Percentiles rank a stretch among this genome's conserved stretches.
Evolutionary conservation across 2,113 vertebrate genomes (phyloP).

Genomic region (Chaetura pelagica): DNA sequence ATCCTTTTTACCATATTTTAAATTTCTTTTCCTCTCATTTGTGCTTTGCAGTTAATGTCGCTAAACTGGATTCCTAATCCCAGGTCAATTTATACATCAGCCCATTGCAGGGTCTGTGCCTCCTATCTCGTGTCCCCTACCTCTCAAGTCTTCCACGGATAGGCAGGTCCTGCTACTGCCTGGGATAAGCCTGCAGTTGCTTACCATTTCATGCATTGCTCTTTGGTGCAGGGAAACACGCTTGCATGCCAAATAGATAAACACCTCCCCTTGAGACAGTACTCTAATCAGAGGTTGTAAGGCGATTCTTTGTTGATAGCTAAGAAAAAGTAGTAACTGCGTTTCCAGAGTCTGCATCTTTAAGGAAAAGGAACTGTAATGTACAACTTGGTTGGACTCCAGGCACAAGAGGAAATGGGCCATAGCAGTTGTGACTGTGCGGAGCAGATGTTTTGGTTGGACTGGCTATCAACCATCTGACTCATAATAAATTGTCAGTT

Average conservation of each 20-base stretch:
- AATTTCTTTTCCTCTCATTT: neutral
- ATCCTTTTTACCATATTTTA: neutral
- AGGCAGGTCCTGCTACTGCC: neutral
- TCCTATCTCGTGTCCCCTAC: accelerated
- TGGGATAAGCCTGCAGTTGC: neutral
- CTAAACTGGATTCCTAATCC: neutral
- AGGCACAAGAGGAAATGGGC: slow-evolving; percentile 80
- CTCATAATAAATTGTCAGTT: slow-evolving; percentile 84
- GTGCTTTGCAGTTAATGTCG: neutral
- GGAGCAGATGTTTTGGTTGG: slow-evolving; percentile 86
- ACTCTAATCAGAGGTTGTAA: neutral
- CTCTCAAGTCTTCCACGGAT: neutral
- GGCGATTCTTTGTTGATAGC: neutral
- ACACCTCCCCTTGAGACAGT: neutral
- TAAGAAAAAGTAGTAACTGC: neutral
- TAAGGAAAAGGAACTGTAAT: slow-evolving; percentile 67
- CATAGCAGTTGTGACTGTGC: slow-evolving; percentile 79
- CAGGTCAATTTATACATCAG: accelerated
- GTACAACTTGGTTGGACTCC: slow-evolving; percentile 78
- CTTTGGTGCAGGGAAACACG: neutral
- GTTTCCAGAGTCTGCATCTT: slow-evolving; percentile 72
- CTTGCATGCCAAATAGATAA: neutral
- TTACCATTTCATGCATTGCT: neutral
- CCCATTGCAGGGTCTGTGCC: accelerated
- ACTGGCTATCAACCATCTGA: slow-evolving; percentile 80